Evolutionary conservation across 1,140 invertebrate genomes (phyloP), one percentile per base, ranked within the genome.

Genomic region (Piezodorus guildinii): DNA sequence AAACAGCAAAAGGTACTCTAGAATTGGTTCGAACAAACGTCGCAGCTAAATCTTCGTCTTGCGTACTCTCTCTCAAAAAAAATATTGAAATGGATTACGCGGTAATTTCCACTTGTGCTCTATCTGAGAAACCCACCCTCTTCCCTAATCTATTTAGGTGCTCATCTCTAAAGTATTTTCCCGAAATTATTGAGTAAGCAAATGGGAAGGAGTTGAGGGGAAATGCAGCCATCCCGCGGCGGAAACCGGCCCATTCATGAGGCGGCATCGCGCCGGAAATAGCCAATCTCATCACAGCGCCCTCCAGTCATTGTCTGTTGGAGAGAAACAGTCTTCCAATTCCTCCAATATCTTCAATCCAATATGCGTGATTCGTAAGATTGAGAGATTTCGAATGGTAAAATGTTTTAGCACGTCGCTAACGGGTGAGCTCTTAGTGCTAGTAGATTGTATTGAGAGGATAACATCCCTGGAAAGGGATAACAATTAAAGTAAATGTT

Each of bases 71-170:
- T 9, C 30, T 5, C 3, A 30, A 30, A 49, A 49, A 49, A 49
- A 49, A 19, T 19, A 21, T 49, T 2, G 21, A 49, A 49, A 49
- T 21, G 46, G 46, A 49, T 49, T 49, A 49, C n/a, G 21, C 46
- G 2, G 46, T 49, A n/a, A 49, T 49, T 49, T 49, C 46, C 46
- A 49, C 21, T 21, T 21, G 46, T 17, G n/a, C 21, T 49, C 21
- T 19, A n/a, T 8, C n/a, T 49, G 46, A 49, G 46, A 21, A 49
- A 10, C 21, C 3, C n/a, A 9, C n/a, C n/a, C n/a, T 49, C 12
- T 17, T 49, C 46, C n/a, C n/a, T 49, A 49, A 49, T 49, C 46
- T 21, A 49, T 49, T 49, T 49, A 49, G 46, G 46, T 49, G 46
- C 21, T n/a, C 46, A 49, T 49, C 46, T 49, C 46, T 49, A 21